A percentile compares a stretch with the other conserved stretches of the same genome.
Conservation (phyloP, 2,888 invertebrate genomes). For the Stratiomys singularior region DNA sequence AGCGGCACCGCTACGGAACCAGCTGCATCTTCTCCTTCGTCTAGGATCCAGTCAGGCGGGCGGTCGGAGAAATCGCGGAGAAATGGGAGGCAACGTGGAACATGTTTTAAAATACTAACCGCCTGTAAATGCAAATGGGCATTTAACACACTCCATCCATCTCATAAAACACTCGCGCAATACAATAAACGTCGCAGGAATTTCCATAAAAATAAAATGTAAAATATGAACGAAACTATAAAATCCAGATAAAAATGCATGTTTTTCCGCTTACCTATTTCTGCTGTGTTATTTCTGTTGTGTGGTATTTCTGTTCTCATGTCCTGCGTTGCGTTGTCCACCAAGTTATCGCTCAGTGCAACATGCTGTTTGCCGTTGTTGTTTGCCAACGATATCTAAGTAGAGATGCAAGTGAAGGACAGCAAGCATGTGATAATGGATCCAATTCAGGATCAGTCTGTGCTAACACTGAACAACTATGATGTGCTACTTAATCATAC, state of each 20-base stretch:
- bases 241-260: conserved; percentile 26
- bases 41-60: background rate
- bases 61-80: background rate
- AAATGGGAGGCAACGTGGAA: conserved; percentile 46
- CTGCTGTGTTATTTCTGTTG: too few relatives aligned
- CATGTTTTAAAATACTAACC: conserved; percentile 24
- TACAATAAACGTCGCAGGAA: conserved; percentile 50
- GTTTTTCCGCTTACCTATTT: conserved; percentile 10
- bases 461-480: background rate
- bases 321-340: background rate
- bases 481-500: background rate
- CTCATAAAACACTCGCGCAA: conserved; percentile 44
- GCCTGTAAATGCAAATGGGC: conserved; percentile 48
- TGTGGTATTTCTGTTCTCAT: background rate
- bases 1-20: background rate
- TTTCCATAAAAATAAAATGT: conserved; percentile 40
- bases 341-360: conserved; percentile 4
- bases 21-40: background rate
- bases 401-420: conserved; percentile 44
- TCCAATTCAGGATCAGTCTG: background rate
- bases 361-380: background rate
- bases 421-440: conserved; percentile 10
- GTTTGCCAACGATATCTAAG: background rate
- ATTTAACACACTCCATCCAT: conserved; percentile 49
- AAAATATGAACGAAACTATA: conserved; percentile 39